These are phyloP conservation scores for Trypoxylus dichotomus DNA, from an alignment of 1,140 invertebrate species.

Conservation along the genomic window DNA sequence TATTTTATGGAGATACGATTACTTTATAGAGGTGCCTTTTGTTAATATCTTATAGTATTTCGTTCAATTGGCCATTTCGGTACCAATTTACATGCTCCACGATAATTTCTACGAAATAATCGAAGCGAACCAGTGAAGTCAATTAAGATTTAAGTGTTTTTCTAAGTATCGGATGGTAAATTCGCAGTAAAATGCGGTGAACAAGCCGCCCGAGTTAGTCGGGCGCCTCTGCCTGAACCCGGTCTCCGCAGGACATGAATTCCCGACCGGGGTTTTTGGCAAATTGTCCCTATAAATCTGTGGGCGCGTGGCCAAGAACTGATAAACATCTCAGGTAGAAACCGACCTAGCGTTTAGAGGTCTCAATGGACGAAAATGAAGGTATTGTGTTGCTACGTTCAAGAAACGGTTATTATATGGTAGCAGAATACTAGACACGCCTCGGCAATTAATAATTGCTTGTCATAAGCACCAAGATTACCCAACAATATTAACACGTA, in stretches of 20 bases:
- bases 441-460: not conserved
- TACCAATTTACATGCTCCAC: not conserved
- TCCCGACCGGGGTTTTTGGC: constrained; percentile 17
- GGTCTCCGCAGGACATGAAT: constrained; percentile 3
- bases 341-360: not conserved
- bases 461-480: not conserved
- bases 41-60: no score
- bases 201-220: not conserved
- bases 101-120: not conserved
- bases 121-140: not conserved
- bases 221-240: not conserved
- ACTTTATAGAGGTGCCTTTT: no score
- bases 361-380: not conserved
- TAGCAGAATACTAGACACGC: not conserved
- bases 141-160: constrained; percentile 30
- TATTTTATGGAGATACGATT: no score
- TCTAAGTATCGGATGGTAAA: constrained; percentile 23
- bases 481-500: no score
- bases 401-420: not conserved
- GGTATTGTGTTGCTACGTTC: not conserved
- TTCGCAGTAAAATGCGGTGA: constrained; percentile 26
- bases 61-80: not conserved
- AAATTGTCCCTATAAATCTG: constrained; percentile 29
- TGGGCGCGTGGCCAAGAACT: constrained; percentile 16
- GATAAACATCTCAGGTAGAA: constrained; percentile 21